Evolutionary conservation across 2,797 vertebrate species (phyloP), one percentile per base, ranked within the genome.

Genomic region (Telmatherina bonti): DNA sequence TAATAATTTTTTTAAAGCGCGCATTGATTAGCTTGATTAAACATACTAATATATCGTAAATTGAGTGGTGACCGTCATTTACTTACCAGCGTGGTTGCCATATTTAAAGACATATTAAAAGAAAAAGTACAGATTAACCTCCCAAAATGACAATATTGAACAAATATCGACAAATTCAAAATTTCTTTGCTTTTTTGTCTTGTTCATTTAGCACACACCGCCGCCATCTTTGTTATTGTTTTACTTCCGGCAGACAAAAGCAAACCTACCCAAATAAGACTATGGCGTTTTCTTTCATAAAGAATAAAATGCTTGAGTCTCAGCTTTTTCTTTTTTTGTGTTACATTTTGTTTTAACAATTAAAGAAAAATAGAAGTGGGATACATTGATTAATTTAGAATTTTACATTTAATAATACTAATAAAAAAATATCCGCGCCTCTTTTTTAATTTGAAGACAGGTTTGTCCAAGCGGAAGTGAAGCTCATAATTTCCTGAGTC

Each of bases 81-180:
- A 74, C 92, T 90, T 83, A 95, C 94, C 81, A 94, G 18, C 10
- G 90, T 88, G 47, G 9, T 72, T 47, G 93, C 91, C 94, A 95
- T 94, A 0, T 2, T 3, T 16, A 24, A 13, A 51, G 5, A 13
- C 31, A 45, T 22, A 1, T 1, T 0, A 2, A 47, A n/a, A 0
- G 0, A 2, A 51, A 58, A 0, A 12, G 49, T 2, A 4, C 4
- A 11, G 13, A 12, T 10, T 51, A 5, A 0, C 36, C 22, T 1
- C 30, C 4, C 13, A 26, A 1, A 1, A 36, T 0, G 4, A 0
- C 2, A 2, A 0, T 0, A 13, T n/a, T 10, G 24, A 1, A 18
- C 1, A 30, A 1, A 49, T 52, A 2, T 51, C 1, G 57, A 49
- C 4, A n/a, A n/a, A n/a, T n/a, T n/a, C 41, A 2, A 8, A 31